Evolutionary conservation across 2,888 invertebrate genomes (phyloP).

Genomic region (Chydorus sphaericus): DNA sequence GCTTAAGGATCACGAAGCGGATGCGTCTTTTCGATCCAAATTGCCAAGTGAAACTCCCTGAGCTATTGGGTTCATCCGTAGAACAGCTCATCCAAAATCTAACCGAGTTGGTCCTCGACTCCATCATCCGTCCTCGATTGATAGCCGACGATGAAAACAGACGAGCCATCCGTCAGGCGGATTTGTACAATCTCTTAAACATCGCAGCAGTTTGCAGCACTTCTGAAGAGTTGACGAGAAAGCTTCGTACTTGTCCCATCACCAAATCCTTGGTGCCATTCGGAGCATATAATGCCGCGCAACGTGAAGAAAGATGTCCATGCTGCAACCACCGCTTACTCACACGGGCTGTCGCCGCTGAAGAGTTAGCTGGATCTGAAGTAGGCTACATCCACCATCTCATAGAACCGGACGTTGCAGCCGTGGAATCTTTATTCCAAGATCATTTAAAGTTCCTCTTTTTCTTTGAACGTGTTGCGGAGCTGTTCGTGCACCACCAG

Average conservation of each 20-base stretch:
- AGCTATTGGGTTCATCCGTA: background rate
- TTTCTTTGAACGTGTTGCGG: slow-evolving; percentile 9
- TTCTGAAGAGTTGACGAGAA: background rate
- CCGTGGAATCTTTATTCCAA: background rate
- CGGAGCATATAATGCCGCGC: too few relatives aligned
- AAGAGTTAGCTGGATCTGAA: too few relatives aligned
- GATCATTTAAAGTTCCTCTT: slow-evolving; percentile 5
- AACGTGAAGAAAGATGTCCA: too few relatives aligned
- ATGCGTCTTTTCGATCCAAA: background rate
- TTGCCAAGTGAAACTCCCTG: background rate
- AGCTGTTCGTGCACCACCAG: slow-evolving; percentile 4
- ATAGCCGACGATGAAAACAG: background rate
- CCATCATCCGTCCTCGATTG: background rate
- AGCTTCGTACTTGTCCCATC: background rate
- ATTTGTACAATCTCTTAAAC: background rate
- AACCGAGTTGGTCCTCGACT: background rate
- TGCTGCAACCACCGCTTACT: too few relatives aligned
- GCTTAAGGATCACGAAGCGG: background rate
- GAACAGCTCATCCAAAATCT: background rate
- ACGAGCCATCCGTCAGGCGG: background rate
- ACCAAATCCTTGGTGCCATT: background rate
- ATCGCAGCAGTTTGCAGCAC: background rate
- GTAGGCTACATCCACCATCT: background rate
- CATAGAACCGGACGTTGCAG: background rate
- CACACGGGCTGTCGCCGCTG: too few relatives aligned